Conservation (phyloP, 2,888 invertebrate species). For the Euclidia mi region DNA sequence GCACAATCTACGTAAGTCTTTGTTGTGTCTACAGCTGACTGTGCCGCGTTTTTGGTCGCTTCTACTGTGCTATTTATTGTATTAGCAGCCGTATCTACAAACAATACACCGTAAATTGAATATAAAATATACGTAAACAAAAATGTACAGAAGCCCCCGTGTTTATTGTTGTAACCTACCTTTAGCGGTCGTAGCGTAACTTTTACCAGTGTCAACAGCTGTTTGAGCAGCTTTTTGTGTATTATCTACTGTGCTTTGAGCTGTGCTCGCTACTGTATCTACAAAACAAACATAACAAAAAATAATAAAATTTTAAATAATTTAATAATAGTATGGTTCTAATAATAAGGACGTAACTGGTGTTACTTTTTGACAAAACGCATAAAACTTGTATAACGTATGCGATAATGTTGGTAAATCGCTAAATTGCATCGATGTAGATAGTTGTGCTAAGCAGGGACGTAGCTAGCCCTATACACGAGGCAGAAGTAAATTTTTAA, state of each 20-base stretch:
- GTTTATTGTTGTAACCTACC: slow-evolving; percentile 40
- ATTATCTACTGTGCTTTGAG: slow-evolving; percentile 68
- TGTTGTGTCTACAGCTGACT: slow-evolving; percentile 69
- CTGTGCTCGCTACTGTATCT: slow-evolving; percentile 72
- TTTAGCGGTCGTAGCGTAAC: slow-evolving; percentile 69
- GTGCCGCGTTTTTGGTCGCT: slow-evolving; percentile 69
- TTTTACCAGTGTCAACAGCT: slow-evolving; percentile 68
- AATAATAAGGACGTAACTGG: too few species aligned
- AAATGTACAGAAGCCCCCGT: not conserved
- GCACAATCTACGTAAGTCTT: slow-evolving; percentile 73
- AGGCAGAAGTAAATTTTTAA: too few species aligned
- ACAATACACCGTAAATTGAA: slow-evolving; percentile 29
- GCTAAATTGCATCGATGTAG: too few species aligned
- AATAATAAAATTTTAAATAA: slow-evolving; percentile 13
- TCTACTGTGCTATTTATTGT: slow-evolving; percentile 69
- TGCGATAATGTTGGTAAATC: too few species aligned
- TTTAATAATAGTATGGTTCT: not conserved
- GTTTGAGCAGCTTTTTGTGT: slow-evolving; percentile 71
- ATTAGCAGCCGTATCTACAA: slow-evolving; percentile 71
- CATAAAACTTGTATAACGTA: too few species aligned
- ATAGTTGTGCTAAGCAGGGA: too few species aligned
- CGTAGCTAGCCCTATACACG: too few species aligned
- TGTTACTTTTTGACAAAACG: too few species aligned
- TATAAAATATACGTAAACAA: not conserved
- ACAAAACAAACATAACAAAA: slow-evolving; percentile 55